Base-by-base conservation (phyloP, 2,797 vertebrate species). In the Prunella strophiata region DNA sequence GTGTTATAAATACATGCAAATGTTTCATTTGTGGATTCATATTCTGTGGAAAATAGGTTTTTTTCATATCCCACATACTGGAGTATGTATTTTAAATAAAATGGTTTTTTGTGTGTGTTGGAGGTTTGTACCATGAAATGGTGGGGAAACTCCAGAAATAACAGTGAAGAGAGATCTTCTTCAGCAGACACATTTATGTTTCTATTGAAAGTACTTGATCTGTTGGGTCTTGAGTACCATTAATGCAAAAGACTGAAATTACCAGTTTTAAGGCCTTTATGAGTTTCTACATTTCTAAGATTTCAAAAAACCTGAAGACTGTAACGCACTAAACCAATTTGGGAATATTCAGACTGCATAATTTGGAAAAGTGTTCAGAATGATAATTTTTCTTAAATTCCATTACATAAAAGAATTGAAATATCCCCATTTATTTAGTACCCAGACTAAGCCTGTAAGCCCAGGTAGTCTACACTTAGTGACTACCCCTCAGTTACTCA, bases 391-490 rank as follows among this genome's bases (percentile, higher is more conserved):
- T 82, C 36, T 82, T 85, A 9, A 21, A 40, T 12, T 66, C 19
- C 26, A 13, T 74, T 87, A 10, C 26, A 38, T 17, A 36, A 65
- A 27, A 61, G 7, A 77, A 82, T 27, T 40, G 38, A 88, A 89
- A 59, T 67, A 58, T 4, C 40, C 45, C 32, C 1, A 12, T 48
- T 80, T 57, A 27, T 79, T 50, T 40, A 43, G 42, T 67, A 40
- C 40, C 20, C 58, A n/a, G 61, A 8, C 11, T 54, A 50, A 63
- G 34, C 51, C 57, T 67, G 15, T 48, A n/a, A 77, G 40, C 27
- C n/a, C 16, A 1, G 14, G 17, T 20, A 11, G 12, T 51, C 27
- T 52, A 1, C 14, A 7, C 13, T 55, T 3, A 5, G 17, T 32
- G 42, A 36, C n/a, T 61, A 34, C 26, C 14, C 27, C 42, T 29